These are phyloP conservation scores for Ariopsis seemanni DNA, from an alignment of 2,113 vertebrate species.

Conservation along the genomic window DNA sequence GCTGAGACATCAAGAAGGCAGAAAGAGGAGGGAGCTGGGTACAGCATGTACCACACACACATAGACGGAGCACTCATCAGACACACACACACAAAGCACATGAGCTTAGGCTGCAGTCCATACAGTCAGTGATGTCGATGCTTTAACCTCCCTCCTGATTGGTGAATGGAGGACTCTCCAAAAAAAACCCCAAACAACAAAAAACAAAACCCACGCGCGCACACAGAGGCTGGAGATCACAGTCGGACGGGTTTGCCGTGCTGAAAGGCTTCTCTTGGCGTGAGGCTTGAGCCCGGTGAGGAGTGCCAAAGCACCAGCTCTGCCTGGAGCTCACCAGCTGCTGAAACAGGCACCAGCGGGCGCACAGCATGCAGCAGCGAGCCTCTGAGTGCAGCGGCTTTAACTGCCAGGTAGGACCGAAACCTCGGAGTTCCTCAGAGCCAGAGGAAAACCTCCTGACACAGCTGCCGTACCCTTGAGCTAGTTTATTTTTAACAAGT, in stretches of 20 bases:
- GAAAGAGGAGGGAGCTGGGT: constrained; percentile 42
- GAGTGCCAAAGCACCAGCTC: constrained; percentile 31
- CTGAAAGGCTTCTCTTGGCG: constrained; percentile 33
- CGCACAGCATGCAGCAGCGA: constrained; percentile 52
- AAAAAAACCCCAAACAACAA: not conserved
- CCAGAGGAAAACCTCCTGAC: not conserved
- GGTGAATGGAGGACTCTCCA: constrained; percentile 4
- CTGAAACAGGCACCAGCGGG: constrained; percentile 22
- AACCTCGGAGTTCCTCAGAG: constrained; percentile 14
- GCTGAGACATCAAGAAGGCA: constrained; percentile 38
- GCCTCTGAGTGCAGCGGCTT: constrained; percentile 43
- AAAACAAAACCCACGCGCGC: constrained; percentile 2
- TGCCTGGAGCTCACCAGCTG: constrained; percentile 22
- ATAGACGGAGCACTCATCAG: not conserved
- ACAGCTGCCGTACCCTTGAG: constrained; percentile 25
- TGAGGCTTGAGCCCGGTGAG: constrained; percentile 13
- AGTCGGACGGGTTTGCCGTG: constrained; percentile 25
- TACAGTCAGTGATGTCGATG: constrained; percentile 36
- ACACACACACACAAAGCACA: constrained; percentile 2
- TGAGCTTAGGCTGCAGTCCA: constrained; percentile 36
- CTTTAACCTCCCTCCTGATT: constrained; percentile 46
- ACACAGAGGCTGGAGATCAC: constrained; percentile 38
- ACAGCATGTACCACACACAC: constrained; percentile 5
- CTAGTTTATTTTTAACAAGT: constrained; percentile 8
- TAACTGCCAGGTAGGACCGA: constrained; percentile 55